A percentile compares a stretch with the other conserved stretches of the same genome.
Conservation (phyloP, 2,113 vertebrate genomes). For the Ceyx cyanopectus region DNA sequence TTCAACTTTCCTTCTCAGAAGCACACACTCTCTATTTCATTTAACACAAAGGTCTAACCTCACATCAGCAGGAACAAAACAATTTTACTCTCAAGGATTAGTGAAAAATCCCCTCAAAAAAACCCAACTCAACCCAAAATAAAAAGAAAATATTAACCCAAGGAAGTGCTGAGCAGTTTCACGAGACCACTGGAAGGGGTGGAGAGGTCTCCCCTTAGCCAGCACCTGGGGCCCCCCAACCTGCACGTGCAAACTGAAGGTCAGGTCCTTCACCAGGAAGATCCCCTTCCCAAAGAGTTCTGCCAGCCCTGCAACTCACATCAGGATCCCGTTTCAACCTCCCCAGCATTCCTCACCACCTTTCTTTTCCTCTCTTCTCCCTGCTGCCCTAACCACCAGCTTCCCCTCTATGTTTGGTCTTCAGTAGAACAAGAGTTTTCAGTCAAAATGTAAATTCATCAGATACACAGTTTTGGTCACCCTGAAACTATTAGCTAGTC, state of each 20-base stretch:
- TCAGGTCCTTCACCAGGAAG: background rate
- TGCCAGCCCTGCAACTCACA: background rate
- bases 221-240: background rate
- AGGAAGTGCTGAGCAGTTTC: background rate
- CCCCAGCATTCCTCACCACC: background rate
- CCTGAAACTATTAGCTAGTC: conserved; percentile 23
- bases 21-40: background rate
- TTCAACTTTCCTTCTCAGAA: background rate
- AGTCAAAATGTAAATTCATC: background rate
- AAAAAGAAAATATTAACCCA: background rate
- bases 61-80: background rate
- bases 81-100: background rate
- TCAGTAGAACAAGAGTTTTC: background rate
- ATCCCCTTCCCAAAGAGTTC: background rate
- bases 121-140: background rate
- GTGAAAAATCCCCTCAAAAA: background rate
- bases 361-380: conserved; percentile 28
- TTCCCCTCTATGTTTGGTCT: conserved; percentile 28
- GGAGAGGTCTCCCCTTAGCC: background rate
- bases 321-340: background rate
- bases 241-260: background rate
- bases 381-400: conserved; percentile 2
- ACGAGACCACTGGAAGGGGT: background rate
- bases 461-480: background rate
- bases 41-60: background rate